Conservation (phyloP, 2,113 vertebrate genomes). For the Leptodactylus fuscus region DNA sequence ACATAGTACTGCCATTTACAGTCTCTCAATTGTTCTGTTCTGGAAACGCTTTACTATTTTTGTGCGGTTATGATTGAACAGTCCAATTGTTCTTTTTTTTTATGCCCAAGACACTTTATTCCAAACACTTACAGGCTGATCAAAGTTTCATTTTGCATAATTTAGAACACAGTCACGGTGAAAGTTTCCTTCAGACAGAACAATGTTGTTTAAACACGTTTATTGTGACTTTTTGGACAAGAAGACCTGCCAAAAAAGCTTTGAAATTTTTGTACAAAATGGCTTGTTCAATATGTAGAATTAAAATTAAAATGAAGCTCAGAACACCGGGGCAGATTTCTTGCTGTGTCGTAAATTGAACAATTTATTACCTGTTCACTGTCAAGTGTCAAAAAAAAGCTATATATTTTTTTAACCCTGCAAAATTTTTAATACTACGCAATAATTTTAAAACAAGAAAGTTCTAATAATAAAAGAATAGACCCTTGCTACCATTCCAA, state of each 20-base stretch:
- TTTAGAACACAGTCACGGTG: no score
- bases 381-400: background rate
- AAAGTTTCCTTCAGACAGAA: no score
- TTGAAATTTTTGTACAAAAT: background rate
- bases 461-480: no score
- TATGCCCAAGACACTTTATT: background rate
- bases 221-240: background rate
- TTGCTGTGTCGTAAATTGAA: background rate
- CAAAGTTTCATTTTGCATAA: background rate
- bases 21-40: background rate
- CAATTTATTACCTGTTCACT: background rate
- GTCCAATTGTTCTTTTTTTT: constrained; percentile 2
- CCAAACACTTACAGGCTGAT: background rate
- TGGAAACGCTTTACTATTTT: background rate
- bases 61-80: background rate
- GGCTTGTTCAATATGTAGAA: background rate
- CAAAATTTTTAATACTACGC: no score
- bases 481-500: no score
- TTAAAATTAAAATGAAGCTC: background rate
- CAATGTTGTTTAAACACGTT: no score
- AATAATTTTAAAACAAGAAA: no score
- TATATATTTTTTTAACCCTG: no score
- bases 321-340: background rate
- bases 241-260: background rate
- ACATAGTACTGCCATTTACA: background rate